A percentile compares a stretch with the other conserved stretches of the same genome.
These are phyloP conservation scores for Chelonus formosanus DNA, from an alignment of 2,888 invertebrate species.

Conservation along the genomic window DNA sequence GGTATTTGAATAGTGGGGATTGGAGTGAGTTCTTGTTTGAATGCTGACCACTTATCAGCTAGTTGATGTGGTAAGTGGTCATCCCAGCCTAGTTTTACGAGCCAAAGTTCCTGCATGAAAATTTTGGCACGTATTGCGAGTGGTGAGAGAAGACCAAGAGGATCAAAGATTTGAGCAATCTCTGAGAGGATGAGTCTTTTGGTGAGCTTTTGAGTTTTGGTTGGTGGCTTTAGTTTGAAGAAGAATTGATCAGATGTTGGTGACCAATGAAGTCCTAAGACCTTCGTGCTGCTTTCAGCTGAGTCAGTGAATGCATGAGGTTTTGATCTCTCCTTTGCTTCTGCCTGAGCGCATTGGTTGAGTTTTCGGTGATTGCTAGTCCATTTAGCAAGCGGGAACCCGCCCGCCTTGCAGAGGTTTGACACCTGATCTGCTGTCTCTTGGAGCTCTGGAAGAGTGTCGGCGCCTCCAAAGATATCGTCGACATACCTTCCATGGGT, in stretches of 20 bases:
- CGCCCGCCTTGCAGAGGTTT: constrained; percentile 20
- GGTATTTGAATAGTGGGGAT: too few species aligned
- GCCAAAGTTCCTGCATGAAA: constrained; percentile 33
- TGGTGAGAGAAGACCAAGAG: background rate
- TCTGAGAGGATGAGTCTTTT: background rate
- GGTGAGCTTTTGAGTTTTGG: constrained; percentile 14
- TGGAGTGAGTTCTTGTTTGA: too few species aligned
- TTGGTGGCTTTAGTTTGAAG: background rate
- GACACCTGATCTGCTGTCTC: too few species aligned
- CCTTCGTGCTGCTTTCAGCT: too few species aligned
- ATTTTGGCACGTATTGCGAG: constrained; percentile 30
- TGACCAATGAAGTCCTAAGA: too few species aligned
- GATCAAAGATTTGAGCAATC: constrained; percentile 6
- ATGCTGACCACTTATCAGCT: background rate
- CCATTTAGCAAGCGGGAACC: constrained; percentile 36
- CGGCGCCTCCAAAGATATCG: too few species aligned
- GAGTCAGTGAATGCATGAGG: too few species aligned
- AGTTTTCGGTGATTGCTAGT: background rate
- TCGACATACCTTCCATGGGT: background rate
- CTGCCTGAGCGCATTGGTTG: too few species aligned
- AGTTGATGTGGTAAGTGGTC: constrained; percentile 3
- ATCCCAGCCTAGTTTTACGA: constrained; percentile 33
- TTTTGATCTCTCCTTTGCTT: too few species aligned
- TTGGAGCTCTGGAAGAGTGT: too few species aligned
- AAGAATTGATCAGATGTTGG: too few species aligned